Evolutionary conservation across 2,797 vertebrate species (phyloP).

Genomic region (Malurus splendens): DNA sequence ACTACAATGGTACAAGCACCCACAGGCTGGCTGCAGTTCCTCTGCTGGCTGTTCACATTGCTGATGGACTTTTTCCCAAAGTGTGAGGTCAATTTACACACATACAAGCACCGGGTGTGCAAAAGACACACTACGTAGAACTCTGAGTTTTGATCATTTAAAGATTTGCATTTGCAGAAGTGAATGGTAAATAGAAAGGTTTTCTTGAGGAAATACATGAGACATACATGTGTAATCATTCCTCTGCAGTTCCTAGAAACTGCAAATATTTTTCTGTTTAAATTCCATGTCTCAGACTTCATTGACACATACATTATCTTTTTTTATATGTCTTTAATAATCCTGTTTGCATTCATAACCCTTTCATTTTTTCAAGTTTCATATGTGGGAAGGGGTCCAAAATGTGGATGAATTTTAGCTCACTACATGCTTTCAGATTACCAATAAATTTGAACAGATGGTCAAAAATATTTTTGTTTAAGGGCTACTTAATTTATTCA

Average conservation of each 20-base stretch:
- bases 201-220: neutral
- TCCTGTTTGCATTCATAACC: neutral
- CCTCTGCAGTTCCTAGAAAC: neutral
- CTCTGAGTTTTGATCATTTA: neutral
- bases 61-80: neutral
- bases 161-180: neutral
- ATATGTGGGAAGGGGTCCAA: neutral
- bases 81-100: neutral
- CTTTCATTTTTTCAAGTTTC: neutral
- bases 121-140: neutral
- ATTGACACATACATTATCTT: neutral
- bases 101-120: rapidly evolving
- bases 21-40: neutral
- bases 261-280: neutral
- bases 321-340: neutral
- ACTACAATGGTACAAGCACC: neutral
- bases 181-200: neutral
- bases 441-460: neutral
- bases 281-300: neutral
- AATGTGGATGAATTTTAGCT: neutral
- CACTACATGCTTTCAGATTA: neutral
- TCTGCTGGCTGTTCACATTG: neutral
- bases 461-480: neutral
- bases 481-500: neutral
- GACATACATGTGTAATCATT: neutral